Base-by-base conservation (phyloP, 2,888 invertebrate genomes). In the Xanthia icteritia region DNA sequence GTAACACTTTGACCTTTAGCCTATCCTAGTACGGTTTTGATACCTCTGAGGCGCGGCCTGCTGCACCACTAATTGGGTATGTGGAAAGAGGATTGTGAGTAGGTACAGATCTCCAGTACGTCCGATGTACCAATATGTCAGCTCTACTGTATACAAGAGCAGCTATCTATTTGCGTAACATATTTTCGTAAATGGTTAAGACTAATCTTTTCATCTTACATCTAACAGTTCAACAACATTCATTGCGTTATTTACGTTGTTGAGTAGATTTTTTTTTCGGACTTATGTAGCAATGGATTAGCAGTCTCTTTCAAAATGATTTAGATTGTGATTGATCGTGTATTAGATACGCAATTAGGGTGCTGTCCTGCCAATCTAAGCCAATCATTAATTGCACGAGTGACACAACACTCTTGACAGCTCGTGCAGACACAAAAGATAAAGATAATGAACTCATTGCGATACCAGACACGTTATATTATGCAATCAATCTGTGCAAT, bases 401-500 rank as follows among this genome's bases (percentile, higher is more conserved):
- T 76, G 39, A 76, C 15, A n/a, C 36, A 42, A 27, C 31, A 42
- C 15, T 58, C 20, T 15, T 36, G 27, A 64, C 39, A 42, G 17
- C 51, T 51, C 23, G 17, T 42, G 42, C 51, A 45, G 65, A 54
- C 68, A 66, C 56, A 67, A 68, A 48, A 67, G n/a, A 36, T 45
- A 48, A 67, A 67, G 45, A 48, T 54, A 54, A 51, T 67, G n/a
- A 13, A 83, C 39, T 83, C 54, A 67, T 56, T 39, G 61, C 31
- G 5, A 83, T 79, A 61, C 78, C 31, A 83, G 79, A 78, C 84
- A 68, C 68, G 67, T 78, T 67, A 31, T 56, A 83, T 78, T 67
- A 79, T 36, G 61, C 54, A 78, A 78, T 56, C 58, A 80, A 54
- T 58, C n/a, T n/a, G n/a, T 36, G 61, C 54, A 78, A 78, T 56